Evolutionary conservation across 2,888 invertebrate genomes (phyloP), one percentile per base, ranked within the genome.

Genomic region (Ectemnius cavifrons): DNA sequence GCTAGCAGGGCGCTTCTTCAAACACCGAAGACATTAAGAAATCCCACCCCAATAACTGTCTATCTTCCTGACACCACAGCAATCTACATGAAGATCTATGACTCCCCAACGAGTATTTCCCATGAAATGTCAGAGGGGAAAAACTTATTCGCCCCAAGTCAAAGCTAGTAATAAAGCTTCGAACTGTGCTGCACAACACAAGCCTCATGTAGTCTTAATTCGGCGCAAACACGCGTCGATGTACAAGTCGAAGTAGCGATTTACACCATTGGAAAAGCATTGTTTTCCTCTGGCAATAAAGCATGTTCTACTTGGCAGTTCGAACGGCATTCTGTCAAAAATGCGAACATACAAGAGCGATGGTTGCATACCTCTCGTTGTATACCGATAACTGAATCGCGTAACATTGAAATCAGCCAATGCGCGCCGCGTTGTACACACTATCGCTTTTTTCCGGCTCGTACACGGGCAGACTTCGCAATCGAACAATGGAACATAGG

Each of bases 311-410:
- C 8, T 8, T 20, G 18, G 14, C 59, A 59, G 20, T 14, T 59
- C 20, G 18, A 20, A 14, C 20, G 59, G 52, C 4, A 5, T 45
- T 67, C 46, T 56, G 27, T 60, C 61, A 67, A 61, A 49, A 14
- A 60, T 60, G 61, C 60, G 67, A 66, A 60, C 61, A 62, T 60
- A 67, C 27, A 67, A 57, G 37, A 67, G 62, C 52, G 57, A 56
- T 60, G 67, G 45, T 23, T 49, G 46, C 57, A 56, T 57, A 1
- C 28, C 14, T 37, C 8, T 37, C 14, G 45, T 37, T 14, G 14
- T 16, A 14, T 4, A 52, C 52, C 52, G 52, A 52, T 52, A 52
- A 52, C 37, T 37, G 37, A 37, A 37, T 37, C 37, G 37, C 5
- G 37, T 37, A 37, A 37, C 37, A 37, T 37, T 37, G 37, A 37